phyloP scores from a whole-genome alignment of 2,888 invertebrate genomes.

The Rhopalosiphum nymphaeae region DNA sequence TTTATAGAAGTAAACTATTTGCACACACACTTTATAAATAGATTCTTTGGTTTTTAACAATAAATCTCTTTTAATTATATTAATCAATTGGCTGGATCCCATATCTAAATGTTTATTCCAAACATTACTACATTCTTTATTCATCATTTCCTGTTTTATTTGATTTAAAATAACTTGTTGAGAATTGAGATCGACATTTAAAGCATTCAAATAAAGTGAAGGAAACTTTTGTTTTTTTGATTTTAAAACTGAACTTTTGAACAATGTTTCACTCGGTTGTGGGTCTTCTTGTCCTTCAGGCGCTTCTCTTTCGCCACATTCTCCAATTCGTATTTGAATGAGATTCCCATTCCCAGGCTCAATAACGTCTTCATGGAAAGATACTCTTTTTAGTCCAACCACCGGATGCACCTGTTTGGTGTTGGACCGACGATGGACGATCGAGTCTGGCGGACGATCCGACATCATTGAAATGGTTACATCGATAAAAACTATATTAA shows the following conservation, averaged over 20 bases:
- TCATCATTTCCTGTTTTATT: constrained; percentile 22
- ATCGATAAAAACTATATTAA: background rate
- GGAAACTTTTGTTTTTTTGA: constrained; percentile 21
- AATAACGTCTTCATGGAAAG: constrained; percentile 51
- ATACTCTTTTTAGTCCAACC: constrained; percentile 31
- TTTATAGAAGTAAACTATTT: background rate
- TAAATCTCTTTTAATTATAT: constrained; percentile 50
- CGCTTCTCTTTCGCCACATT: constrained; percentile 26
- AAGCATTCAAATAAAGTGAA: constrained; percentile 39
- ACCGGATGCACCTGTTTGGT: constrained; percentile 37
- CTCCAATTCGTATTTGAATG: constrained; percentile 28
- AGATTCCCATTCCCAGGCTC: constrained; percentile 17
- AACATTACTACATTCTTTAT: constrained; percentile 17
- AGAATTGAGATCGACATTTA: constrained; percentile 13
- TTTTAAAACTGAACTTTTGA: constrained; percentile 29
- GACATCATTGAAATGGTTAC: constrained; percentile 36
- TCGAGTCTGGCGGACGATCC: background rate
- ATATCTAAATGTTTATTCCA: constrained; percentile 29
- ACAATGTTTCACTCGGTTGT: background rate
- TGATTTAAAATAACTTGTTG: constrained; percentile 31
- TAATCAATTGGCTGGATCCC: constrained; percentile 10
- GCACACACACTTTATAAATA: constrained; percentile 53
- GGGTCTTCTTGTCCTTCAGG: constrained; percentile 60
- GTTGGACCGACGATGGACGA: constrained; percentile 39
- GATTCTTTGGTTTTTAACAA: constrained; percentile 30